A percentile compares a stretch with the other conserved stretches of the same genome.
phyloP scores from a whole-genome alignment of 2,888 invertebrate species.

The Gasteruption jaculator region DNA sequence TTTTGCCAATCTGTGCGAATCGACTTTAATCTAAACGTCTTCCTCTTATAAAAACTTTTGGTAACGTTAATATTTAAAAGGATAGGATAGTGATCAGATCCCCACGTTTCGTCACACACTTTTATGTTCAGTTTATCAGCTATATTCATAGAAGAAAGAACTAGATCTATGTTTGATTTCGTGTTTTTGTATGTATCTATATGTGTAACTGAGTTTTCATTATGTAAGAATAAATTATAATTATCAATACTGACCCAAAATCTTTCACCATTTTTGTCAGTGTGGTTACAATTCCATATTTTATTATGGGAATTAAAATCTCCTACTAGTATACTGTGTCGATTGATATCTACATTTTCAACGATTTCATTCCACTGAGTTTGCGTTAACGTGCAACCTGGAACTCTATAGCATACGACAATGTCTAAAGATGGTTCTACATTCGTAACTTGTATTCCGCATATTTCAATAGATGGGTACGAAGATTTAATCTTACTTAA shows the following conservation, averaged over 20 bases:
- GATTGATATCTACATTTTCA: neutral
- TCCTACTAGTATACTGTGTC: slow-evolving; percentile 8
- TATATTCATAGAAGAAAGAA: slow-evolving; percentile 6
- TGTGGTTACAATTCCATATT: slow-evolving; percentile 3
- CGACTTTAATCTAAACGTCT: slow-evolving; percentile 17
- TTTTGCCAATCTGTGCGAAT: slow-evolving; percentile 15
- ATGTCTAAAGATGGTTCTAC: neutral
- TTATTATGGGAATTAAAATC: slow-evolving; percentile 14
- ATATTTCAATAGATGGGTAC: neutral
- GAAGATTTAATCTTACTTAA: slow-evolving; percentile 2
- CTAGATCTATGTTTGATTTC: slow-evolving; percentile 4
- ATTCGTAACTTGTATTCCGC: slow-evolving; percentile 5
- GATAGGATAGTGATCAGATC: slow-evolving; percentile 8
- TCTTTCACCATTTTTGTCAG: neutral
- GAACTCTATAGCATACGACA: slow-evolving; percentile 2
- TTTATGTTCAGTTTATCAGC: neutral
- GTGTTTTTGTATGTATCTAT: neutral
- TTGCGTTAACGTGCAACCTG: neutral
- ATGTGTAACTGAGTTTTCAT: slow-evolving; percentile 3
- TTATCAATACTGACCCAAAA: neutral
- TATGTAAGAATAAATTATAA: neutral
- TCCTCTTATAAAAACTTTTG: slow-evolving; percentile 13
- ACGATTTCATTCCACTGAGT: slow-evolving; percentile 1
- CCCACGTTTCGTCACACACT: neutral
- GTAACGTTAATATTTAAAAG: slow-evolving; percentile 8